Evolutionary conservation across 1,140 invertebrate species (phyloP).

Genomic region (Eueides isabella): DNA sequence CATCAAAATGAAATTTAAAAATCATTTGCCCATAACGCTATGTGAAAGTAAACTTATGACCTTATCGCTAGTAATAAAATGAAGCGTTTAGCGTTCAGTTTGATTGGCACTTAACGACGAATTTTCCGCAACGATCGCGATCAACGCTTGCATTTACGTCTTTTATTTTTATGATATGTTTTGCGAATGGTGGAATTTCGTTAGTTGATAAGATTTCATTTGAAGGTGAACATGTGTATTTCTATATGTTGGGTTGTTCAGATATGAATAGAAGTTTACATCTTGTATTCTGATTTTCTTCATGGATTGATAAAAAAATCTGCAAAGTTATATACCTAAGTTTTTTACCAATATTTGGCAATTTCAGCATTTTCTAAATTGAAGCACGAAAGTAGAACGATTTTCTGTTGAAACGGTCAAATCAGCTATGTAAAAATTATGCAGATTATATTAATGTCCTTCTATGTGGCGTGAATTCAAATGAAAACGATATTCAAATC

Average conservation of each 20-base stretch:
- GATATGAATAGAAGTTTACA: too few relatives aligned
- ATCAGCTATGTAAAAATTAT: too few relatives aligned
- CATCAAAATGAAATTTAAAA: conserved; percentile 45
- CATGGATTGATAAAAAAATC: too few relatives aligned
- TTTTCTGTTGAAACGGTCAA: too few relatives aligned
- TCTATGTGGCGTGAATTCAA: too few relatives aligned
- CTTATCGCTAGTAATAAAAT: conserved; percentile 39
- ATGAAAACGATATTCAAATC: too few relatives aligned
- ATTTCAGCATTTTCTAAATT: too few relatives aligned
- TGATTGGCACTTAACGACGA: conserved; percentile 37
- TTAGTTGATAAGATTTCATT: conserved; percentile 10
- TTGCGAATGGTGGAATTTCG: not conserved
- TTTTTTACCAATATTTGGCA: too few relatives aligned
- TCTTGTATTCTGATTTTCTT: too few relatives aligned
- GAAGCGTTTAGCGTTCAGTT: conserved; percentile 32
- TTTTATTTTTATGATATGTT: conserved; percentile 20
- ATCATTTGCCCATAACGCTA: conserved; percentile 36
- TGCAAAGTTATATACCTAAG: too few relatives aligned
- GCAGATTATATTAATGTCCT: too few relatives aligned
- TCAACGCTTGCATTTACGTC: conserved; percentile 14
- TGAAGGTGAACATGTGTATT: not conserved
- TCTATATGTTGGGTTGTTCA: not conserved
- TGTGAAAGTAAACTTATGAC: conserved; percentile 37
- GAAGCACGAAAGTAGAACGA: too few relatives aligned
- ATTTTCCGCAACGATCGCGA: conserved; percentile 28